Evolutionary conservation across 2,113 vertebrate genomes (phyloP).

Genomic region (Gobius niger): DNA sequence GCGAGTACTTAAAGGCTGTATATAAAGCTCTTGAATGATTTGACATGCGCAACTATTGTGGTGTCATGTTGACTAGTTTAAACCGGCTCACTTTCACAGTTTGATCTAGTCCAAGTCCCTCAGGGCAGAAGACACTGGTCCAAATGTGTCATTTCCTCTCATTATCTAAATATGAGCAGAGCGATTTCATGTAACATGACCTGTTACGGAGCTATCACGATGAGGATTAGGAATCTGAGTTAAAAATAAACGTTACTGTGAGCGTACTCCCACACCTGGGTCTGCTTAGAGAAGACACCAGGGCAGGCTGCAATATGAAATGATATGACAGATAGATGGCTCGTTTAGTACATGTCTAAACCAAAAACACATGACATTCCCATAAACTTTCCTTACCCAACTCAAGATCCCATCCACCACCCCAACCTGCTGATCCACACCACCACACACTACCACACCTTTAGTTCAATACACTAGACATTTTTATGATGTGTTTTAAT

Average conservation of each 20-base stretch:
- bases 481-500: neutral
- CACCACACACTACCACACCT: neutral
- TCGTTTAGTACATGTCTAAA: neutral
- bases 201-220: neutral
- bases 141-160: constrained; percentile 6
- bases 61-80: constrained; percentile 16
- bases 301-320: neutral
- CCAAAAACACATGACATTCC: constrained; percentile 4
- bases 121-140: neutral
- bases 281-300: constrained; percentile 6
- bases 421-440: neutral
- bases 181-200: constrained; percentile 6
- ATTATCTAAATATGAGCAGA: neutral
- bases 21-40: constrained; percentile 17
- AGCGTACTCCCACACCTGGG: neutral
- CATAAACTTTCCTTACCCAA: neutral
- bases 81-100: constrained; percentile 23
- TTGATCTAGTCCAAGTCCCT: neutral
- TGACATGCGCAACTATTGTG: constrained; percentile 18
- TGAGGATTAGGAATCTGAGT: neutral
- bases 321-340: neutral
- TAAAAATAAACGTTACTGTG: neutral
- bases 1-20: neutral
- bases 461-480: neutral
- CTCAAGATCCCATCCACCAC: neutral